Evolutionary conservation across 2,888 invertebrate genomes (phyloP).

Genomic region (Polydesmus complanatus): DNA sequence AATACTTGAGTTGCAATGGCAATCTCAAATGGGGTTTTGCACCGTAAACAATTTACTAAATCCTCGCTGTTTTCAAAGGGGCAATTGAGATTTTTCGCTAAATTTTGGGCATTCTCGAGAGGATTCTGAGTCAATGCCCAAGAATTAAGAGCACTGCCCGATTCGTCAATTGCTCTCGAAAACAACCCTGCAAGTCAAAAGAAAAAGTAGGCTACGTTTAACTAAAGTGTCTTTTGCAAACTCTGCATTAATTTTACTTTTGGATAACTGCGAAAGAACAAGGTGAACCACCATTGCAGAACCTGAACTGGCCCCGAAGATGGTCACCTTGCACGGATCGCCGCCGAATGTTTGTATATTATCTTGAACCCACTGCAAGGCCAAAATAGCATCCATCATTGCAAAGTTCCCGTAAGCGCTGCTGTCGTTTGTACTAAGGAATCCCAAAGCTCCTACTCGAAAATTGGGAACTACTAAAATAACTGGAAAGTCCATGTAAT

Average conservation of each 20-base stretch:
- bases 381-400: background rate
- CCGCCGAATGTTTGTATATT: background rate
- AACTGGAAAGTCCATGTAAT: slow-evolving; percentile 36
- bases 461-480: slow-evolving; percentile 38
- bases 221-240: background rate
- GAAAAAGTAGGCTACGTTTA: background rate
- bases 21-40: background rate
- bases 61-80: too few species aligned
- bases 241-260: background rate
- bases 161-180: background rate
- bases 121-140: background rate
- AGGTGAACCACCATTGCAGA: background rate
- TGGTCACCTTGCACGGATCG: background rate
- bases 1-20: background rate
- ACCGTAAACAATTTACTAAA: background rate
- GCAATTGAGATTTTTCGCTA: background rate
- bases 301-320: background rate
- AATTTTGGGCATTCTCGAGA: background rate
- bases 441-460: slow-evolving; percentile 35
- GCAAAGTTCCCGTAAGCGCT: background rate
- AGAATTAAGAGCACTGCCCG: background rate
- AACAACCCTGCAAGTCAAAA: background rate
- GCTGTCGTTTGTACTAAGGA: background rate
- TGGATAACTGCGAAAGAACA: background rate
- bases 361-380: background rate